Evolutionary conservation across 2,797 vertebrate genomes (phyloP).

Genomic region (Zalophus californianus): DNA sequence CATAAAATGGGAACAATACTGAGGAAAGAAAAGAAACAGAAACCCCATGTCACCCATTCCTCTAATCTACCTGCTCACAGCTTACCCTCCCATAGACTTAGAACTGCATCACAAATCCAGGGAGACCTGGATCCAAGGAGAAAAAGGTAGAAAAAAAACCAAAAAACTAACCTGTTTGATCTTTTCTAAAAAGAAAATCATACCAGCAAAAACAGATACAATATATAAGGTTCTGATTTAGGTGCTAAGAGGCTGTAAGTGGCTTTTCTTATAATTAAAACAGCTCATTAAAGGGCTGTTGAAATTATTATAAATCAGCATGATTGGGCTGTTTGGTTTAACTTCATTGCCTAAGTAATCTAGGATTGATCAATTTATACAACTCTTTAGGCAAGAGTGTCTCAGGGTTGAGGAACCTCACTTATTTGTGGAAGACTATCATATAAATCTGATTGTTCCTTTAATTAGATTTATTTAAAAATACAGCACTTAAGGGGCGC

Average conservation of each 20-base stretch:
- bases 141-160: not conserved
- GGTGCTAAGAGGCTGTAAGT: not conserved
- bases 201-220: not conserved
- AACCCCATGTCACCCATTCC: not conserved
- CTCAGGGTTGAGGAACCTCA: not conserved
- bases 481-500: not conserved
- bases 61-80: not conserved
- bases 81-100: not conserved
- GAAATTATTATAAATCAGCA: not conserved
- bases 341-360: slow-evolving; percentile 50
- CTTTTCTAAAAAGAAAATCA: slow-evolving; percentile 1
- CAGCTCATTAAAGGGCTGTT: not conserved
- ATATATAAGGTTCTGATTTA: not conserved
- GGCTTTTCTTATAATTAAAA: slow-evolving; percentile 26
- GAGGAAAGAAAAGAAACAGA: not conserved
- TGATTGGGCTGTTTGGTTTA: not conserved
- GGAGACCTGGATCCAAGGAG: not conserved
- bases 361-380: not conserved
- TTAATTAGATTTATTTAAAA: slow-evolving; percentile 60
- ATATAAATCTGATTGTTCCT: not conserved
- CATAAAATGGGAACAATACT: not conserved
- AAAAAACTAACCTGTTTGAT: not conserved
- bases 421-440: slow-evolving; percentile 28
- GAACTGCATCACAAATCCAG: not conserved
- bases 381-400: not conserved